Base-by-base conservation (phyloP, 2,888 invertebrate species). In the Hirtodrosophila duncani region DNA sequence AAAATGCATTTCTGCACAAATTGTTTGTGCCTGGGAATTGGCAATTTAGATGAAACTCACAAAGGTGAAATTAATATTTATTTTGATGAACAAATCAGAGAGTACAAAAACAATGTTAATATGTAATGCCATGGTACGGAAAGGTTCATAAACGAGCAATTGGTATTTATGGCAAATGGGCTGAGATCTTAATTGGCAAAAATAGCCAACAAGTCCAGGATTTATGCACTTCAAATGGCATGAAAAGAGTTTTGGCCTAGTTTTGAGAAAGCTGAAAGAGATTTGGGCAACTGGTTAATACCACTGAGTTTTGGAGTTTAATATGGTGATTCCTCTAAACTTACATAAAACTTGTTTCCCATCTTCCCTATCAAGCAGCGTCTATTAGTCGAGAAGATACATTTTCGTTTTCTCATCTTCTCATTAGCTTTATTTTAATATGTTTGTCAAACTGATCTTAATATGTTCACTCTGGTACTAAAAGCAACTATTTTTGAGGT, bases 51-150 rank as follows among this genome's bases (percentile, higher is more conserved):
- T 36, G n/a, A n/a, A n/a, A n/a, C 51, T 26, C 10, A 23, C 16
- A 37, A 48, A 57, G 66, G 62, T 57, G 58, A 52, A 62, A 62
- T 69, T 51, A 49, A 39, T 78, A 67, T 60, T 60, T 58, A 74
- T 80, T 57, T 52, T 49, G 53, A 55, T 66, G 57, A 48, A 69
- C 58, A n/a, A n/a, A n/a, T n/a, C n/a, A n/a, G n/a, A n/a, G 17
- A 18, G 21, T 8, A 33, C 31, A 20, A 24, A 36, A 31, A 48
- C 18, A 41, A 38, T 57, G 56, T 37, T 55, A 51, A 42, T 49
- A 57, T 42, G 46, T 37, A 59, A 57, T 49, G 30, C 14, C 20
- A 18, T 10, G 3, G 13, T 14, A 18, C 11, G 17, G 18, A 39
- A 53, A 46, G 17, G 7, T 9, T 6, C 21, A 8, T 14, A 7